Evolutionary conservation across 2,888 invertebrate genomes (phyloP).

Genomic region (Sinohyriopsis cumingii): DNA sequence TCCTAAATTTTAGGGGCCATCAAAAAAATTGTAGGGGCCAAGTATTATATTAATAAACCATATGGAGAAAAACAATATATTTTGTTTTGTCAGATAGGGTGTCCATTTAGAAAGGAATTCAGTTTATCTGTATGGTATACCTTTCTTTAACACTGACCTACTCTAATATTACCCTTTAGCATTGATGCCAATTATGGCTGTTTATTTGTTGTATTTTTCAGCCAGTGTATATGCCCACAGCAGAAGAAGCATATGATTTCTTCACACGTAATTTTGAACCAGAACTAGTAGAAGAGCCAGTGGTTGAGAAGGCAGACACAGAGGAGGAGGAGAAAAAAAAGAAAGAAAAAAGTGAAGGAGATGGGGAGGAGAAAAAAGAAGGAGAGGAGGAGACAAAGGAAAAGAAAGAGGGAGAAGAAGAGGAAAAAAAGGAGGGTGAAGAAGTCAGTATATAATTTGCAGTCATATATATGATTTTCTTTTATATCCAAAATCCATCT

Average conservation of each 20-base stretch:
- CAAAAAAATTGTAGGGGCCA: no score
- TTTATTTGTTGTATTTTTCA: slow-evolving; percentile 5
- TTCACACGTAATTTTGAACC: slow-evolving; percentile 72
- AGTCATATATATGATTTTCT: no score
- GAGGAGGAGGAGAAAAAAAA: slow-evolving; percentile 46
- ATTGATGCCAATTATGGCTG: no score
- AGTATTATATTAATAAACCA: no score
- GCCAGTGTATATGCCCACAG: slow-evolving; percentile 57
- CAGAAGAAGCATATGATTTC: slow-evolving; percentile 72
- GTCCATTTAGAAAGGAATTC: no score
- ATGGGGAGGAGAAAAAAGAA: slow-evolving; percentile 37
- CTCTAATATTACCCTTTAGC: no score
- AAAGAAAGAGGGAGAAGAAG: slow-evolving; percentile 32
- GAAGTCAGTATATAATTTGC: slow-evolving; percentile 7
- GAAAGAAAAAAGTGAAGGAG: slow-evolving; percentile 36
- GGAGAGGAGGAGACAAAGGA: slow-evolving; percentile 41
- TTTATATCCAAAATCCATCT: no score
- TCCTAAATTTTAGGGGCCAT: no score
- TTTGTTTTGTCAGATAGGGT: no score
- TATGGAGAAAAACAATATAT: no score
- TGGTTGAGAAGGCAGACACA: slow-evolving; percentile 40
- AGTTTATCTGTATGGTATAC: no score
- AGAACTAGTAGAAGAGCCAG: slow-evolving; percentile 47
- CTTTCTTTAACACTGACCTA: no score
- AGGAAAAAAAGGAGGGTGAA: slow-evolving; percentile 23